Conservation (phyloP, 2,113 vertebrate genomes). For the Diadophis punctatus region DNA sequence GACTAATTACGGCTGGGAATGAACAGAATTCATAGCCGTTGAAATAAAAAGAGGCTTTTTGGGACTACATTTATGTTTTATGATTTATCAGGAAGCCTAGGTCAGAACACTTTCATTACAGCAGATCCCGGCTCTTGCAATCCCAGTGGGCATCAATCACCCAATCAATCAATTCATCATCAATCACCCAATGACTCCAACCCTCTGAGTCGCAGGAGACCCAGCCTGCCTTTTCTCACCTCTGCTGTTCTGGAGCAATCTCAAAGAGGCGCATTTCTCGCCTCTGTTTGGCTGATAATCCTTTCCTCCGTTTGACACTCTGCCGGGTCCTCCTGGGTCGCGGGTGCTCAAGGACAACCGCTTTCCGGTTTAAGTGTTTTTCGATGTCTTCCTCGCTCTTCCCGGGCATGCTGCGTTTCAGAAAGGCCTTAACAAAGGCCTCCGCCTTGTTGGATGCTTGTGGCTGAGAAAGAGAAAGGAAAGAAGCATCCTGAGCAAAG, state of each 20-base stretch:
- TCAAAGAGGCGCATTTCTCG: conserved; percentile 77
- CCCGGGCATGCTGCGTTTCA: conserved; percentile 70
- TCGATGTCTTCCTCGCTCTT: conserved; percentile 41
- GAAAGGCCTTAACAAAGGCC: conserved; percentile 76
- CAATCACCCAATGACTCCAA: not conserved
- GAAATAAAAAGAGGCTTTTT: too few relatives aligned
- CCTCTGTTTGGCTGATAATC: conserved; percentile 76
- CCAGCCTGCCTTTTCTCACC: conserved; percentile 51
- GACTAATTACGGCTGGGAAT: too few relatives aligned
- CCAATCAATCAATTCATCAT: not conserved
- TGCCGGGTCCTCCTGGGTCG: conserved; percentile 55
- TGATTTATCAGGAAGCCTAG: too few relatives aligned
- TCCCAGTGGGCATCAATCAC: not conserved
- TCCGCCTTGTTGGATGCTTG: conserved; percentile 54
- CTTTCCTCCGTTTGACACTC: conserved; percentile 67
- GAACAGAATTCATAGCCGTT: too few relatives aligned
- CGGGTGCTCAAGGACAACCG: conserved; percentile 74
- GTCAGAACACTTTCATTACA: not conserved
- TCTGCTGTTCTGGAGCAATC: conserved; percentile 81
- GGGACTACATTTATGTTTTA: too few relatives aligned
- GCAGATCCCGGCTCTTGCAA: not conserved
- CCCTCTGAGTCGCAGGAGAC: accelerated
- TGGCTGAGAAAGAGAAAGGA: conserved; percentile 55
- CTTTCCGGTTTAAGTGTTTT: conserved; percentile 71
- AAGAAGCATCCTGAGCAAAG: accelerated